Conservation (phyloP, 2,113 vertebrate species). For the Scalopus aquaticus region DNA sequence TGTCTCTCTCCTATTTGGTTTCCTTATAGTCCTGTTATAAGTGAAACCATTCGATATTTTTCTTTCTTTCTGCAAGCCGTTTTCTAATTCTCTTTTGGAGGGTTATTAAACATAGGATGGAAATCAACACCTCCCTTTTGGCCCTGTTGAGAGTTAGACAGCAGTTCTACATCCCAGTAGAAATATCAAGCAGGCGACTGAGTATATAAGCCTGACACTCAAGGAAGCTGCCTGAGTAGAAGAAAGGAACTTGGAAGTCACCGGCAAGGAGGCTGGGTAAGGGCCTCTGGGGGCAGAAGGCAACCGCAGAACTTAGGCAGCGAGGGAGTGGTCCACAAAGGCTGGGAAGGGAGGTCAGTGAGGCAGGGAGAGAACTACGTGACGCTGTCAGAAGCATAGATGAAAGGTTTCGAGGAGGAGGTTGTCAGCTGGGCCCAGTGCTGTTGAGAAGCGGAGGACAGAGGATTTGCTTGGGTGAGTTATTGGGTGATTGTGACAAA, state of each 20-base stretch:
- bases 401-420: not conserved
- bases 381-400: not conserved
- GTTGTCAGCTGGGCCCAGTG: accelerated
- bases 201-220: not conserved
- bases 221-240: not conserved
- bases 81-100: too few species aligned
- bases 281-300: not conserved
- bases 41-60: too few species aligned
- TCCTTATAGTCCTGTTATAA: too few species aligned
- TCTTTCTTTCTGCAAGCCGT: too few species aligned
- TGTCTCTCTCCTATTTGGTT: too few species aligned
- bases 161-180: not conserved
- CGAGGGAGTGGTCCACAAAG: not conserved
- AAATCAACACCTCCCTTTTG: not conserved
- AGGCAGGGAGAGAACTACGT: not conserved
- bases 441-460: not conserved
- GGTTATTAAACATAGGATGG: too few species aligned
- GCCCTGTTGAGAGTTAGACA: not conserved
- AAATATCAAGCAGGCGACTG: not conserved
- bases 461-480: not conserved
- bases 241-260: not conserved
- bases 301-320: not conserved
- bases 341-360: not conserved
- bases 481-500: not conserved
- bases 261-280: not conserved